Conservation (phyloP, 2,113 vertebrate species). For the Chloroceryle aenea region DNA sequence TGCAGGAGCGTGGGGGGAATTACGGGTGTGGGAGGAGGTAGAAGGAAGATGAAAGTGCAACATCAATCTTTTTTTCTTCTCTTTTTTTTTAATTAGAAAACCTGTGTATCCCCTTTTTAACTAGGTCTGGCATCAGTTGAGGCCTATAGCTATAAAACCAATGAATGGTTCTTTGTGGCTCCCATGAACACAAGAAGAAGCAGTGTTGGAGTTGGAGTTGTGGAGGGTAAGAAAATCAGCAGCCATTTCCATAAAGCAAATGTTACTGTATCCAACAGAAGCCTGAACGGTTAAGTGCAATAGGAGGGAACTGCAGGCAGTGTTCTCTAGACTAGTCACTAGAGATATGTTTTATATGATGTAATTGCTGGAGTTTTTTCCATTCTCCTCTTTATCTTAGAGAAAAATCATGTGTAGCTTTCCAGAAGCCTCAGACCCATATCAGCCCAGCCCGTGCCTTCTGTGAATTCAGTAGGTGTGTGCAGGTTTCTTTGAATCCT, state of each 20-base stretch:
- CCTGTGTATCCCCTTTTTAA: slow-evolving; percentile 70
- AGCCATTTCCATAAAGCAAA: background rate
- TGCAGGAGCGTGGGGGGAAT: background rate
- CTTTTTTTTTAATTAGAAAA: slow-evolving; percentile 72
- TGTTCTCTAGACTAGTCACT: background rate
- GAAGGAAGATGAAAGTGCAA: slow-evolving; percentile 58
- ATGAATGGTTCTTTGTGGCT: slow-evolving; percentile 93
- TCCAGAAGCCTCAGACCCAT: background rate
- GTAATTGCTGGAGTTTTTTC: background rate
- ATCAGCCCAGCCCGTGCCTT: background rate
- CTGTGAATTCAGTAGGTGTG: background rate
- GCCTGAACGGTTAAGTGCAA: background rate
- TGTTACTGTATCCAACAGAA: background rate
- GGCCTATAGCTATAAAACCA: slow-evolving; percentile 89
- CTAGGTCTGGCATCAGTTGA: slow-evolving; percentile 93
- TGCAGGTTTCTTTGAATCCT: background rate
- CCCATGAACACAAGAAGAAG: slow-evolving; percentile 96
- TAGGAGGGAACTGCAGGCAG: background rate
- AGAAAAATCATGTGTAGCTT: background rate
- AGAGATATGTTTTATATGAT: background rate
- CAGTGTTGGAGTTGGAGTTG: slow-evolving; percentile 96
- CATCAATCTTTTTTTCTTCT: slow-evolving; percentile 73
- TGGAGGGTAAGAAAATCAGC: slow-evolving; percentile 84
- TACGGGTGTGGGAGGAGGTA: slow-evolving; percentile 24
- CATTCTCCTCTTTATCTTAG: background rate